Evolutionary conservation across 2,888 invertebrate genomes (phyloP).

Genomic region (Acrobasis repandana): DNA sequence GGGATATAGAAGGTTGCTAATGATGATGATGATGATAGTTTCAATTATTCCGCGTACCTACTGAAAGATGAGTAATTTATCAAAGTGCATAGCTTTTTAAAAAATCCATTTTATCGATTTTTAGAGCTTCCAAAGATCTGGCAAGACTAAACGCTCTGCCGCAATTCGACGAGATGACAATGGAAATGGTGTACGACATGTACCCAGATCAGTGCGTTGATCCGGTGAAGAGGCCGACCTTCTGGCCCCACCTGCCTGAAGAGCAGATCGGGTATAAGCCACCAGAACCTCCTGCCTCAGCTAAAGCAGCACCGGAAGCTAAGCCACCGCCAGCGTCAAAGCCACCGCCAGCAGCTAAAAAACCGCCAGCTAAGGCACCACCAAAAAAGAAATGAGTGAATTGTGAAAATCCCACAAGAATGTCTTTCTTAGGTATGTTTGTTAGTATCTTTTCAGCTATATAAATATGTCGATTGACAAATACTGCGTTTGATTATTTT

Average conservation of each 20-base stretch:
- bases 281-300: constrained; percentile 24
- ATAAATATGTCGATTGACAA: neutral
- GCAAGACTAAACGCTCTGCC: constrained; percentile 57
- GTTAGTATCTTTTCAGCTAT: neutral
- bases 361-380: constrained; percentile 36
- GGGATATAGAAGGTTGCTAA: too few species aligned
- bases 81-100: too few species aligned
- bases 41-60: too few species aligned
- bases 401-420: neutral
- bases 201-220: constrained; percentile 54
- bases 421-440: neutral
- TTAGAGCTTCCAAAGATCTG: constrained; percentile 57
- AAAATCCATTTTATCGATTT: constrained; percentile 13
- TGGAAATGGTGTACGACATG: constrained; percentile 62
- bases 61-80: too few species aligned
- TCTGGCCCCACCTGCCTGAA: constrained; percentile 69
- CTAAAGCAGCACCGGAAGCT: constrained; percentile 24
- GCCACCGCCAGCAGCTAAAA: too few species aligned
- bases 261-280: constrained; percentile 59
- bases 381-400: constrained; percentile 21
- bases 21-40: too few species aligned
- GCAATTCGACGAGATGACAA: constrained; percentile 61
- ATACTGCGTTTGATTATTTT: too few species aligned
- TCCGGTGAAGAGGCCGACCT: constrained; percentile 59
- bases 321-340: too few species aligned